Percentiles rank a stretch among this genome's conserved stretches.
phyloP scores from a whole-genome alignment of 1,140 invertebrate genomes.

The Drosophila paulistorum region DNA sequence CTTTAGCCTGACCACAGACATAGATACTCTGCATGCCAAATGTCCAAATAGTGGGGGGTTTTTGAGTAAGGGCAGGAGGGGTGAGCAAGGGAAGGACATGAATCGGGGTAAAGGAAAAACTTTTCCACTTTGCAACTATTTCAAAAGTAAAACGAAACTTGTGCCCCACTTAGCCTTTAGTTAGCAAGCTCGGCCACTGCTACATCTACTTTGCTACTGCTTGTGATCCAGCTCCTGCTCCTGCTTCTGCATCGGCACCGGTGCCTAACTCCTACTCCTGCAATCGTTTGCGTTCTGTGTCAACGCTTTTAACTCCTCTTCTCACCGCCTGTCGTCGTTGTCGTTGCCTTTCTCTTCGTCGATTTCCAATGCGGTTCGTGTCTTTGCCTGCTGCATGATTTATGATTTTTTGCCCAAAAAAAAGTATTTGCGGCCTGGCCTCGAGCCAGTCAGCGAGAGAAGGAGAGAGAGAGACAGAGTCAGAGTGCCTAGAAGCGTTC shows the following conservation, averaged over 20 bases:
- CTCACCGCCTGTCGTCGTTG: slow-evolving; percentile 7
- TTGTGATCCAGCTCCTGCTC: not conserved
- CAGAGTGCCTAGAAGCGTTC: slow-evolving; percentile 68
- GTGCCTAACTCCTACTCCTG: not conserved
- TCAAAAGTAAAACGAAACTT: slow-evolving; percentile 80
- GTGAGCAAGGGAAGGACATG: too few relatives aligned
- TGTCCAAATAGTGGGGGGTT: slow-evolving; percentile 18
- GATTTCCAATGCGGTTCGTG: slow-evolving; percentile 76
- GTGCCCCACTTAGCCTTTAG: slow-evolving; percentile 23
- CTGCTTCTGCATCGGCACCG: not conserved
- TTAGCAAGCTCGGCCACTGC: slow-evolving; percentile 4
- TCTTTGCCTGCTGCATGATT: slow-evolving; percentile 75
- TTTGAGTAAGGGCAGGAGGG: not conserved
- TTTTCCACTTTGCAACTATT: slow-evolving; percentile 82
- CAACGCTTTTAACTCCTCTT: slow-evolving; percentile 50
- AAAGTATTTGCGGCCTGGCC: slow-evolving; percentile 58
- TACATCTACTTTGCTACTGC: not conserved
- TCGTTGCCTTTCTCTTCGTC: slow-evolving; percentile 35
- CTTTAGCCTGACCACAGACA: slow-evolving; percentile 59
- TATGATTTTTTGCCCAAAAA: slow-evolving; percentile 71
- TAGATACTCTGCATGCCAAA: slow-evolving; percentile 75
- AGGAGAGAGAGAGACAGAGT: not conserved
- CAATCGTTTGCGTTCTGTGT: slow-evolving; percentile 31
- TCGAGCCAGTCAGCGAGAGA: slow-evolving; percentile 25
- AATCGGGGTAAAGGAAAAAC: slow-evolving; percentile 55